Base-by-base conservation (phyloP, 2,113 vertebrate species). In the Ptilonorhynchus violaceus region DNA sequence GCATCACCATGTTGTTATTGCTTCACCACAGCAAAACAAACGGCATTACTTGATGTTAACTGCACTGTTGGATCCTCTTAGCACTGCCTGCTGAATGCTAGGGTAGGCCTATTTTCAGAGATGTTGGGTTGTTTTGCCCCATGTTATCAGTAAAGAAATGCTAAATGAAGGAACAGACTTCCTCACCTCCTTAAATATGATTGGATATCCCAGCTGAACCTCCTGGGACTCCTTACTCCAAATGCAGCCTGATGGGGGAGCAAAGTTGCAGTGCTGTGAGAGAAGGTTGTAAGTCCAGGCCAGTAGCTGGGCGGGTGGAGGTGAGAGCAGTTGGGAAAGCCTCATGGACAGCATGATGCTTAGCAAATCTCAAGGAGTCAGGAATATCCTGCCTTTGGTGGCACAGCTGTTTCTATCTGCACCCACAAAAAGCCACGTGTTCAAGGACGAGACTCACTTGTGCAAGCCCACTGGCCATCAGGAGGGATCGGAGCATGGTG, bases 181-280 rank as follows among this genome's bases (percentile, higher is more conserved):
- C 13, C 50, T 21, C 0, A 14, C 11, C 5, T 49, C 7, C 35
- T 44, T 76, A 76, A 63, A 50, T 37, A 9, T 42, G 42, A 25
- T 85, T 86, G 27, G 19, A 20, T 79, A 31, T 13, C 9, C 22
- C 23, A 10, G 11, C 7, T 60, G 50, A 79, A 27, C 27, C 50
- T 88, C 39, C 30, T 63, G 56, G 10, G 39, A 24, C 18, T 68
- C 33, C 44, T 55, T 46, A 16, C 25, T 72, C 82, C 33, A 55
- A 42, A 75, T 2, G 55, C 46, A 86, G 42, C 8, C 5, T 23
- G 55, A 89, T 20, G 12, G 59, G 11, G 12, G 33, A 53, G 17
- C 0, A 3, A 37, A 70, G 50, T 18, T 0, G 0, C 22, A 33
- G n/a, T 0, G 0, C 31, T 58, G 31, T 22, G 20, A 1, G 0